Percentiles rank a stretch among this genome's conserved stretches.
Conservation (phyloP, 1,140 invertebrate species). For the Myzus persicae region DNA sequence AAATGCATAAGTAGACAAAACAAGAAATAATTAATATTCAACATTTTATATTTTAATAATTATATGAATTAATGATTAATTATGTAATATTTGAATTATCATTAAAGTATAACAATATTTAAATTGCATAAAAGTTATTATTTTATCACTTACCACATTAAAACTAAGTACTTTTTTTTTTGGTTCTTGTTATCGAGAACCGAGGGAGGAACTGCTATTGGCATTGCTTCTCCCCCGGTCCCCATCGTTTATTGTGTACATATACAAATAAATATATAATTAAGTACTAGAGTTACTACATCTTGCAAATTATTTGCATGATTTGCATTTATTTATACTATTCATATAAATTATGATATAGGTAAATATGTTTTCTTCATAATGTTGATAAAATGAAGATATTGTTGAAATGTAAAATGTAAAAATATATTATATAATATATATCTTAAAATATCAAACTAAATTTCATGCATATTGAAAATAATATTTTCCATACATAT, state of each 20-base stretch:
- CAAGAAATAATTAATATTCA: neutral
- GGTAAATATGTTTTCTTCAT: neutral
- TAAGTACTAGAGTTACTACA: neutral
- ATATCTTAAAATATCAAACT: neutral
- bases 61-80: neutral
- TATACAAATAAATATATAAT: no score
- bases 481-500: neutral
- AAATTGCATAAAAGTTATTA: neutral
- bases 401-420: neutral
- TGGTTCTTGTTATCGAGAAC: no score
- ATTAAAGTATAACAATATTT: no score
- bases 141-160: neutral
- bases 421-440: neutral
- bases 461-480: slow-evolving; percentile 21
- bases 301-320: neutral
- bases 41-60: neutral
- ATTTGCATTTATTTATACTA: no score
- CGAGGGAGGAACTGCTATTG: no score
- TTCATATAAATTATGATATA: neutral
- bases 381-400: neutral
- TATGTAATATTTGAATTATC: neutral
- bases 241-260: no score
- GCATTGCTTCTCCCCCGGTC: no score
- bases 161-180: neutral
- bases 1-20: neutral